These are phyloP conservation scores for Drosophila yooni DNA, from an alignment of 2,888 invertebrate genomes.

Conservation along the genomic window DNA sequence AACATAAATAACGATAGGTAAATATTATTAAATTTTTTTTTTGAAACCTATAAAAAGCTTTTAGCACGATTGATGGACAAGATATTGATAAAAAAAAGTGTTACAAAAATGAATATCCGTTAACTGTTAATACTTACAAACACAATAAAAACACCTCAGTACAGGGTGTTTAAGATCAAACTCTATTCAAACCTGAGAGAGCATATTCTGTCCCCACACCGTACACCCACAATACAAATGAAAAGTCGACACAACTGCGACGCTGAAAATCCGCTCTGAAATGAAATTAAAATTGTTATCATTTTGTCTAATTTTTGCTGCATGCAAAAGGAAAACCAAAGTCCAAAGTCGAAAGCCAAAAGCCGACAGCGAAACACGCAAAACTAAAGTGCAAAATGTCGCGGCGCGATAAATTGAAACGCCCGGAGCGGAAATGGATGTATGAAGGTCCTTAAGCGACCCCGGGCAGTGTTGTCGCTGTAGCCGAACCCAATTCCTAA, in stretches of 20 bases:
- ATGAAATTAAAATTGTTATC: constrained; percentile 78
- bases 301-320: constrained; percentile 69
- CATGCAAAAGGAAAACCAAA: constrained; percentile 56
- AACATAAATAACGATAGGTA: background rate
- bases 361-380: constrained; percentile 54
- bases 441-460: constrained; percentile 65
- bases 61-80: background rate
- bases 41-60: background rate
- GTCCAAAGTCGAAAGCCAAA: constrained; percentile 25
- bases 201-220: background rate
- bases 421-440: constrained; percentile 51
- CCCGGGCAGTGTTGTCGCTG: constrained; percentile 20
- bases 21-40: background rate
- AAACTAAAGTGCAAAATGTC: constrained; percentile 77
- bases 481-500: constrained; percentile 17
- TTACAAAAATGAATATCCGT: background rate
- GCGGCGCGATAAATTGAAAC: constrained; percentile 76
- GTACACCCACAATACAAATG: constrained; percentile 26
- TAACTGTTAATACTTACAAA: background rate
- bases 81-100: background rate
- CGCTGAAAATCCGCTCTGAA: constrained; percentile 67
- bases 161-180: constrained; percentile 36
- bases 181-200: constrained; percentile 33
- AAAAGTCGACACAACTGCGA: constrained; percentile 41
- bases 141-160: background rate